Percentiles rank a stretch among this genome's conserved stretches.
phyloP scores from a whole-genome alignment of 2,888 invertebrate genomes.

The Polyploca ridens region DNA sequence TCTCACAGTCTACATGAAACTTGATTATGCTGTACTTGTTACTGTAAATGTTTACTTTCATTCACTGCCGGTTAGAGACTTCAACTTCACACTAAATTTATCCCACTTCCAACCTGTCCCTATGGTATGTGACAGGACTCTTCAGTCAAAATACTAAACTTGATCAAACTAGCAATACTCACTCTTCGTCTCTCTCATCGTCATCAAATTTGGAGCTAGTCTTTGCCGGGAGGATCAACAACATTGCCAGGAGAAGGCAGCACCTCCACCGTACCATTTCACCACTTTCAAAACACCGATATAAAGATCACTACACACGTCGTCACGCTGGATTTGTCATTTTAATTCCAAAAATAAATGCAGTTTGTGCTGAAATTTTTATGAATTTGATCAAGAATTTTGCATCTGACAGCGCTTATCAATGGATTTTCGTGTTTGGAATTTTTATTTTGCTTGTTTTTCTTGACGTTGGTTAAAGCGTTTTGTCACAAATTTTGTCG shows the following conservation, averaged over 20 bases:
- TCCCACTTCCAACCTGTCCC: no score
- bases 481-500: background rate
- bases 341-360: slow-evolving; percentile 59
- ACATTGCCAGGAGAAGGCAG: slow-evolving; percentile 62
- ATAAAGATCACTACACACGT: slow-evolving; percentile 44
- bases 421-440: slow-evolving; percentile 68
- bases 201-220: slow-evolving; percentile 56
- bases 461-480: slow-evolving; percentile 20
- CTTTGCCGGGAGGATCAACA: slow-evolving; percentile 62
- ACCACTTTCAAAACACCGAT: slow-evolving; percentile 35
- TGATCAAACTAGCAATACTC: slow-evolving; percentile 39
- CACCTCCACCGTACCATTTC: slow-evolving; percentile 74
- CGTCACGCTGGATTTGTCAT: slow-evolving; percentile 73
- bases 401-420: slow-evolving; percentile 59
- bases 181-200: slow-evolving; percentile 63
- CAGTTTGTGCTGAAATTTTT: slow-evolving; percentile 34
- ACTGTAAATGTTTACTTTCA: no score
- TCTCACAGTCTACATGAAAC: no score
- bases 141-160: no score
- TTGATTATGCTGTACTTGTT: no score
- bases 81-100: no score
- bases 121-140: no score
- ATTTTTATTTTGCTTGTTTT: slow-evolving; percentile 60
- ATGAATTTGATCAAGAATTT: slow-evolving; percentile 44
- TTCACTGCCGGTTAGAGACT: no score